Evolutionary conservation across 2,888 invertebrate species (phyloP), one percentile per base, ranked within the genome.

Genomic region (Schizaphis graminum): DNA sequence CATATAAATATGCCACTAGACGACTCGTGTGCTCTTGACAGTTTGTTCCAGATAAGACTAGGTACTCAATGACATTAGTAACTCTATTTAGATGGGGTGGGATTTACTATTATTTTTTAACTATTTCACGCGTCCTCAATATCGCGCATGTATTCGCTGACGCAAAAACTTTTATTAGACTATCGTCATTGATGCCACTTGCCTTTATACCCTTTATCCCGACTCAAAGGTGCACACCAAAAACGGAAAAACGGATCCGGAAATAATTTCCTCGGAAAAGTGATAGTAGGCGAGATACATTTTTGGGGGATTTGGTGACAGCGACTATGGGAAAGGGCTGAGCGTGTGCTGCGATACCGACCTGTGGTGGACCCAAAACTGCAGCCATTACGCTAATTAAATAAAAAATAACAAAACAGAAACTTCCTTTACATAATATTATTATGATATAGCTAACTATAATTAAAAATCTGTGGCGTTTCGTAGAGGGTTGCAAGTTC

Each of bases 401-500:
- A 92, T 88, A 91, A 35, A 24, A 88, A 87, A 49, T n/a, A 16
- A 53, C 53, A 53, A 53, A 90, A 92, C 77, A 47, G 7, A 24
- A 86, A 26, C 13, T 16, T 49, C 49, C 4, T 86, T 86, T 91
- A 57, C 13, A n/a, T 28, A 44, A 28, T 85, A 61, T 91, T 47
- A 35, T 85, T 57, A 61, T 61, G 13, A 91, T 47, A 89, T 26
- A 90, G 21, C 35, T 35, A 35, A 35, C 77, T 53, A 1, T 90
- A 53, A 91, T 91, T 84, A 26, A 56, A 91, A 56, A 44, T 85
- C 44, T 49, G 26, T 67, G 53, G 21, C n/a, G 21, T 53, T 56
- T 94, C 89, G 44, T 96, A 97, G 96, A 97, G 97, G 97, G 97
- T 86, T 98, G 98, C 96, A 97, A 97, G 95, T 98, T 98, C 96